Base-by-base conservation (phyloP, 2,797 vertebrate genomes). In the Coluber constrictor region DNA sequence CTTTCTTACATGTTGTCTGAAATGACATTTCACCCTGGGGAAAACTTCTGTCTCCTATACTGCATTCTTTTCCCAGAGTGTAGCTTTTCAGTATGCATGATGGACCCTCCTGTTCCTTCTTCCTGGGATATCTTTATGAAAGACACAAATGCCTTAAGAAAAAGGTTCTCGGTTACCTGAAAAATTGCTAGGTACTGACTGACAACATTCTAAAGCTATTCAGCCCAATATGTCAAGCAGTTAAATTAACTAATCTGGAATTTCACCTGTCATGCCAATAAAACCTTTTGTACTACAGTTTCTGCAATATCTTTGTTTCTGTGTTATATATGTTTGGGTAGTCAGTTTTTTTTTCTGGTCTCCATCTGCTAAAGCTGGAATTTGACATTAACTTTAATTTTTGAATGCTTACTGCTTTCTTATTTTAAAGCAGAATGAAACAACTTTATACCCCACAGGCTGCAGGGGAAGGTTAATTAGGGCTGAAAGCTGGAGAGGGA, bases 281-380 rank as follows among this genome's bases (percentile, higher is more conserved):
- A 97, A 97, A 86, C 90, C 12, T 93, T 97, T 97, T 96, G 94
- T 97, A 96, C 8, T 88, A 63, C 83, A 32, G 1, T 74, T 93
- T 37, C 47, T 94, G 92, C 92, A 70, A 56, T 94, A 93, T 89
- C 91, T 63, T 90, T 91, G 92, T 94, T 91, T 95, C 66, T 91
- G 89, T 95, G 32, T 90, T 90, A 23, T 92, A 0, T 66, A 0
- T 91, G 11, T 47, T 23, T 90, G 23, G 27, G 15, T 54, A 18
- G 66, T 59, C 54, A 87, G 25, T 27, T 63, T 63, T 91, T 37
- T 20, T 89, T 13, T 27, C 6, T 15, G 61, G 56, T 93, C n/a
- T 88, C 2, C 1, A 2, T 89, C n/a, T 83, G 90, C 16, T 88
- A 51, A 43, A 88, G 13, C 29, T 55, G 43, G 4, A 88, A n/a